phyloP scores from a whole-genome alignment of 2,888 invertebrate genomes.

The Drosophila nr. perissopoda region DNA sequence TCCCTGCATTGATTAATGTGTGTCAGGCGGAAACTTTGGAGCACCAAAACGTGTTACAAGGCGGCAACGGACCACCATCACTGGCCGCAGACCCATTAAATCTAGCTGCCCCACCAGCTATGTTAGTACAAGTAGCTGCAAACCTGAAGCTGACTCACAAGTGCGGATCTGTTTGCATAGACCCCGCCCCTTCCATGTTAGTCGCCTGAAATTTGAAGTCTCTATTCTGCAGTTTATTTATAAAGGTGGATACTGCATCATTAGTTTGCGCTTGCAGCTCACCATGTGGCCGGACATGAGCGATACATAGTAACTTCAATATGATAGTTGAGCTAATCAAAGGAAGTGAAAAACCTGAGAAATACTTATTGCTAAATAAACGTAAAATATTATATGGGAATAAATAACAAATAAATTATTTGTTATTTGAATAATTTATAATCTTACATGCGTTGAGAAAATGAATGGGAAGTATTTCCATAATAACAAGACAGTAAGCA shows the following conservation, averaged over 20 bases:
- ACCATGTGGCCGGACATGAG: constrained; percentile 19
- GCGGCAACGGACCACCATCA: constrained; percentile 49
- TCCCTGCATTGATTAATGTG: constrained; percentile 69
- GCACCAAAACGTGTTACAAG: constrained; percentile 49
- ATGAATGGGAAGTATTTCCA: not conserved
- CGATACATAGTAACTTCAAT: constrained; percentile 22
- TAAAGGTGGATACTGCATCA: constrained; percentile 66
- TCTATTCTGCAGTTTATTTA: constrained; percentile 68
- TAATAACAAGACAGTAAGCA: not conserved
- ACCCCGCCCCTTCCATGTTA: constrained; percentile 71
- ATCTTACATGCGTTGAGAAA: too few relatives aligned
- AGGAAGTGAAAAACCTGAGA: not conserved
- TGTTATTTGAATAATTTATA: not conserved
- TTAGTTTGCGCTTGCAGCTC: constrained; percentile 43
- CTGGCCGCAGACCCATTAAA: not conserved
- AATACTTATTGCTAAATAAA: not conserved
- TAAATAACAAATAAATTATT: not conserved
- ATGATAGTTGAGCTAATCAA: constrained; percentile 22
- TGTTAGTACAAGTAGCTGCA: constrained; percentile 18
- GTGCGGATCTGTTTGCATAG: constrained; percentile 58
- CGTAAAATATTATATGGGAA: not conserved
- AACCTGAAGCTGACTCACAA: constrained; percentile 55
- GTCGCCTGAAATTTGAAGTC: constrained; percentile 72
- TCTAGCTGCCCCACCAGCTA: not conserved
- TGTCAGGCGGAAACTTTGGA: constrained; percentile 58